Evolutionary conservation across 2,113 vertebrate genomes (phyloP).

Genomic region (Brachypteracias leptosomus): DNA sequence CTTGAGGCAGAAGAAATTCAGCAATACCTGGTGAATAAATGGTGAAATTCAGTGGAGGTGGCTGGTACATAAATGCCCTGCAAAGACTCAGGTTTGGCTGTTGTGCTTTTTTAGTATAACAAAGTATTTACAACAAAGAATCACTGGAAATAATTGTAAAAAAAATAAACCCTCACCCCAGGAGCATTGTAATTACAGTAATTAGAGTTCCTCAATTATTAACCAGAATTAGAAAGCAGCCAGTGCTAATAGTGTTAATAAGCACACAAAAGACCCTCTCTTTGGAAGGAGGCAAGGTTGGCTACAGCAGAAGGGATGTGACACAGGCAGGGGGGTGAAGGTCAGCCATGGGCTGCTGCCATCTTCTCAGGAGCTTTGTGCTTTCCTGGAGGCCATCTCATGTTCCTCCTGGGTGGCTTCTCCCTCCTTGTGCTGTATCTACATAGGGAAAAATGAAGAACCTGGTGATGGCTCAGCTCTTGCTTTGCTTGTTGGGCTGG

Average conservation of each 20-base stretch:
- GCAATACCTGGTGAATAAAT: constrained; percentile 16
- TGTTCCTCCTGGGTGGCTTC: neutral
- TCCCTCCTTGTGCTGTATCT: neutral
- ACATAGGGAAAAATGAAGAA: neutral
- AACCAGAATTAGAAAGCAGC: constrained; percentile 21
- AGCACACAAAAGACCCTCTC: constrained; percentile 5
- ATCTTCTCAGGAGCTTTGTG: neutral
- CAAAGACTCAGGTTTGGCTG: neutral
- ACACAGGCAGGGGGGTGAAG: neutral
- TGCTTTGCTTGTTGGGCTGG: neutral
- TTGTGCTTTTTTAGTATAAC: constrained; percentile 13
- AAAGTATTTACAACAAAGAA: neutral
- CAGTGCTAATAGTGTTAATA: constrained; percentile 55
- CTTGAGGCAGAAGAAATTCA: constrained; percentile 14
- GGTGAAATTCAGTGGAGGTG: neutral
- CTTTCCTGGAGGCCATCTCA: neutral
- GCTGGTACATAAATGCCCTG: neutral
- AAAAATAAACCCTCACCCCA: constrained; percentile 42
- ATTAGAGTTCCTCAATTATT: constrained; percentile 54
- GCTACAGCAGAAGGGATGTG: neutral
- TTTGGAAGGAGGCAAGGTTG: neutral
- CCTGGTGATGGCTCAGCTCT: neutral
- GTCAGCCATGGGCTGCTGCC: neutral
- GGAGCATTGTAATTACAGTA: constrained; percentile 45
- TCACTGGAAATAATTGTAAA: constrained; percentile 17